Conservation (phyloP, 2,797 vertebrate genomes). For the Crax fasciolata region DNA sequence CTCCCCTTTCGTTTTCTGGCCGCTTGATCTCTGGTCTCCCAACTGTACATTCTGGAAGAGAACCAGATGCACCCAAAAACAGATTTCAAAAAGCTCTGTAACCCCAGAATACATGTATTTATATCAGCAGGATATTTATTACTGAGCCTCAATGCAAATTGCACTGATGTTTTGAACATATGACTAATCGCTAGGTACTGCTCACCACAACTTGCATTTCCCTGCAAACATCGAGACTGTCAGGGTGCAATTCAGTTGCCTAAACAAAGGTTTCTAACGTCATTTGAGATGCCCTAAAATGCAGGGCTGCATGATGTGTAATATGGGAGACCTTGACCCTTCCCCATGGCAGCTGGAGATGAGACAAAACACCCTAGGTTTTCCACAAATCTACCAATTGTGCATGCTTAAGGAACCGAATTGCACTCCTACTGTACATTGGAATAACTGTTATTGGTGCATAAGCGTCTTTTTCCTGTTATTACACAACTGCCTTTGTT, state of each 20-base stretch:
- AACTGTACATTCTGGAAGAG: not conserved
- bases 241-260: not conserved
- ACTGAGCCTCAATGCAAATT: not conserved
- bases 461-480: not conserved
- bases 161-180: not conserved
- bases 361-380: not conserved
- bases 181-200: not conserved
- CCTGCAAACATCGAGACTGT: not conserved
- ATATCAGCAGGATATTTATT: not conserved
- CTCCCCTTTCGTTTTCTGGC: not conserved
- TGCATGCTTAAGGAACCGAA: not conserved
- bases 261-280: not conserved
- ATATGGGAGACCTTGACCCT: not conserved
- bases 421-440: fast-evolving
- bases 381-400: not conserved
- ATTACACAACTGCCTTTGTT: not conserved
- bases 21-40: not conserved
- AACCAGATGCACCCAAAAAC: not conserved
- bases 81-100: not conserved
- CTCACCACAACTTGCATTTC: not conserved
- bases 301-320: not conserved
- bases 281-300: not conserved
- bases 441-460: not conserved
- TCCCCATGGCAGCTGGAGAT: not conserved
- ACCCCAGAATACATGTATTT: not conserved